Evolutionary conservation across 2,797 vertebrate genomes (phyloP).

Genomic region (Harpagifer antarcticus): DNA sequence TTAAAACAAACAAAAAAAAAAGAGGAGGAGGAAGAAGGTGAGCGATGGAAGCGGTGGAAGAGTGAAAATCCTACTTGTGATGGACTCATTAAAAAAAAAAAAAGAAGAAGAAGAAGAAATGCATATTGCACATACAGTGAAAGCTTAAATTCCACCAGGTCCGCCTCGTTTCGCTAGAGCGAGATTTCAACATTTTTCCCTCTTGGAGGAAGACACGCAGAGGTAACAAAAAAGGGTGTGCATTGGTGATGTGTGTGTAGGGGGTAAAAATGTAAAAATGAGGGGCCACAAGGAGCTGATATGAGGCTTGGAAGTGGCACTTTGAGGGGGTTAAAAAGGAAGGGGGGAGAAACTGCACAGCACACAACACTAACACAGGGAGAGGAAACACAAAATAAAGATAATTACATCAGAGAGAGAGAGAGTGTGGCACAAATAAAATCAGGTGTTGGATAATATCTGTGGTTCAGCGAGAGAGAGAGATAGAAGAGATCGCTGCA

Average conservation of each 20-base stretch:
- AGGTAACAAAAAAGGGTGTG: conserved; percentile 49
- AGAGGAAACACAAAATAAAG: conserved; percentile 72
- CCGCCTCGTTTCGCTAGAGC: conserved; percentile 86
- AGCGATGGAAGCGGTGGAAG: conserved; percentile 73
- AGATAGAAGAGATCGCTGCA: conserved; percentile 83
- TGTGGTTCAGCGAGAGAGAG: conserved; percentile 82
- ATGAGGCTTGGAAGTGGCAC: conserved; percentile 80
- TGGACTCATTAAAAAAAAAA: conserved; percentile 90
- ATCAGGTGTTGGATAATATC: conserved; percentile 92
- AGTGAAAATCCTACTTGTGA: conserved; percentile 89
- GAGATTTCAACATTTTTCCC: conserved; percentile 81
- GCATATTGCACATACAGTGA: conserved; percentile 99
- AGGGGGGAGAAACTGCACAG: conserved; percentile 80
- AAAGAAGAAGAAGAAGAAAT: conserved; percentile 86
- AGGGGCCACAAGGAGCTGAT: conserved; percentile 59
- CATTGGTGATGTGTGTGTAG: conserved; percentile 49
- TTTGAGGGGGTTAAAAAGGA: conserved; percentile 70
- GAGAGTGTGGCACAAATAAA: conserved; percentile 92
- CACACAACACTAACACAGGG: conserved; percentile 80
- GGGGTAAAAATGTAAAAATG: neutral
- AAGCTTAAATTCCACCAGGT: conserved; percentile 94
- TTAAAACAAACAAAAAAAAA: conserved; percentile 79
- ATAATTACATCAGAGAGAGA: conserved; percentile 60
- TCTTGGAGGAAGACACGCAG: conserved; percentile 78
- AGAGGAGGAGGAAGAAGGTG: conserved; percentile 29